These are phyloP conservation scores for Cassiopea xamachana DNA, from an alignment of 30 jellyfish, hydroid and myxozoan species.

Conservation along the genomic window DNA sequence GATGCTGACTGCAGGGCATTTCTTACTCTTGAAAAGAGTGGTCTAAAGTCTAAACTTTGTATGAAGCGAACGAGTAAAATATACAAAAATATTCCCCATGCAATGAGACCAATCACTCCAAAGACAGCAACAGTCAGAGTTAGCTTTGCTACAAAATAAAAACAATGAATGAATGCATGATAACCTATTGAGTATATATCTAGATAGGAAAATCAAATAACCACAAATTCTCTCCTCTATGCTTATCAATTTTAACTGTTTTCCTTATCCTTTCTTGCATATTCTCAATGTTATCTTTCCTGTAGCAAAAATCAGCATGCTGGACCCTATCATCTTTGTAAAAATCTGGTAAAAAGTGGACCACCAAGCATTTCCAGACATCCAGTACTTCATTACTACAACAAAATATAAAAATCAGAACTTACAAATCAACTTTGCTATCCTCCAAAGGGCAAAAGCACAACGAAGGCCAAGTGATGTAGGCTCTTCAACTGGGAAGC, in stretches of 20 bases:
- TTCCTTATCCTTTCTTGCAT: background rate
- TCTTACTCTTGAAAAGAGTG: background rate
- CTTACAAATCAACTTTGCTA: conserved; percentile 15
- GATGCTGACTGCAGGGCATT: background rate
- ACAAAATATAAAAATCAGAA: background rate
- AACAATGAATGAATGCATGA: background rate
- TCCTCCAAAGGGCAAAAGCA: conserved; percentile 17
- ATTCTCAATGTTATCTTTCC: background rate
- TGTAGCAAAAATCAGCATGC: background rate
- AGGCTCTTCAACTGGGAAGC: conserved; percentile 51
- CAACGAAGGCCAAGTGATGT: background rate
- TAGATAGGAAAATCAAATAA: background rate
- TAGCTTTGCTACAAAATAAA: conserved; percentile 30
- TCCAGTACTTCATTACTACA: background rate
- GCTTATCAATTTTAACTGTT: background rate
- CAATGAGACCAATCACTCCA: conserved; percentile 9
- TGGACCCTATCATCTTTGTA: background rate
- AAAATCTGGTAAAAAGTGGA: background rate
- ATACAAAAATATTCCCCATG: background rate
- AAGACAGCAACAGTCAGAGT: background rate
- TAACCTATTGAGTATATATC: background rate
- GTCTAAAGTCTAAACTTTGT: background rate
- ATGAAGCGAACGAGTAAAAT: background rate
- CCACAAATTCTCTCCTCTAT: background rate
- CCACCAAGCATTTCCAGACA: background rate